phyloP scores from a whole-genome alignment of 35 echinoderm and acorn worm species.

The Ophiothrix spiculata region DNA sequence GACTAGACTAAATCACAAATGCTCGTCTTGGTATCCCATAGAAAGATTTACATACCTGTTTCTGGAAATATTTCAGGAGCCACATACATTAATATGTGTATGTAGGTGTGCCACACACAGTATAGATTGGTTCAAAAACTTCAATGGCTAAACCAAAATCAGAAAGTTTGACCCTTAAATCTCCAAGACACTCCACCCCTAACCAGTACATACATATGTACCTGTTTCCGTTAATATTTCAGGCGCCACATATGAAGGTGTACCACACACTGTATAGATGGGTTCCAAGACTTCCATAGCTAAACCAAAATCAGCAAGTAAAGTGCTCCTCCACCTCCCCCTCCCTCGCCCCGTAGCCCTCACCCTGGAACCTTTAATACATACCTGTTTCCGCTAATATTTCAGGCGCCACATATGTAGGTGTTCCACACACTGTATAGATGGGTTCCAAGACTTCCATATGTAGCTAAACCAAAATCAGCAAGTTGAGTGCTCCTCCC shows the following conservation, averaged over 20 bases:
- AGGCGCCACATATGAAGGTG: conserved; percentile 93
- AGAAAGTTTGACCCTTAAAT: conserved; percentile 73
- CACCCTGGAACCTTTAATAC: no score
- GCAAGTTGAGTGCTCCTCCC: no score
- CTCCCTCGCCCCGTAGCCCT: no score
- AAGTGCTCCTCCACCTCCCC: no score
- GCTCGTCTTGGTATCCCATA: no score
- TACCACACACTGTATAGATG: conserved; percentile 95
- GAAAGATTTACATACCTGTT: conserved; percentile 89
- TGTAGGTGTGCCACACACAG: conserved; percentile 87
- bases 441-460: conserved; percentile 95
- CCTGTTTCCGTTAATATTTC: conserved; percentile 97
- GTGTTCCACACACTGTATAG: conserved; percentile 94
- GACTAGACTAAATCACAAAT: no score
- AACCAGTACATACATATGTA: no score
- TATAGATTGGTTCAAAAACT: conserved; percentile 81
- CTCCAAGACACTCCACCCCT: no score
- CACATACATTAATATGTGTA: no score
- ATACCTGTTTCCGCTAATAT: conserved; percentile 98
- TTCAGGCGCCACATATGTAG: conserved; percentile 94
- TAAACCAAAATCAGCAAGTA: conserved; percentile 93
- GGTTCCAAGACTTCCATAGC: conserved; percentile 94
- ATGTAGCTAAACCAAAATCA: conserved; percentile 97
- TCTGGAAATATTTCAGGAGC: conserved; percentile 98
- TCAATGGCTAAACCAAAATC: conserved; percentile 99